Evolutionary conservation across 2,888 invertebrate genomes (phyloP), one percentile per base, ranked within the genome.

Genomic region (Eupithecia subfuscata): DNA sequence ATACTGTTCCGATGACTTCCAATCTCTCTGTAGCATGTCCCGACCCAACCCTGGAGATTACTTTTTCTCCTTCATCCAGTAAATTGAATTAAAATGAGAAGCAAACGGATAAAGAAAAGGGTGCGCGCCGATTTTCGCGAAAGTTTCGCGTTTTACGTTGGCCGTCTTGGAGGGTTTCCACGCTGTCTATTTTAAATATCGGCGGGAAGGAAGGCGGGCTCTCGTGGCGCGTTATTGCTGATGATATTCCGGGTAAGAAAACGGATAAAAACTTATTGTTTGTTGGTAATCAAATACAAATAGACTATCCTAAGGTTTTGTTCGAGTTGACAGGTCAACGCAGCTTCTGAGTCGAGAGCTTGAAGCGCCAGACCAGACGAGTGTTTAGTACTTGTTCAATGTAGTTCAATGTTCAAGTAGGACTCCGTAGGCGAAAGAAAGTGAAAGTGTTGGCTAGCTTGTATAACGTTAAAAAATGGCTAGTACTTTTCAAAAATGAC

Each of bases 1-100:
- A 94, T 93, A 93, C 93, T 89, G 89, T 88, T 91, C 83, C 92
- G 91, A 93, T 92, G 94, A 93, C 92, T 93, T 93, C 93, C 94
- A 93, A 94, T 93, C 92, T 92, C 91, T 91, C 90, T 86, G 90
- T 89, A 91, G 89, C 92, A 88, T 86, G 90, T 91, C 91, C 90
- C 91, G 89, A 92, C 93, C 94, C 91, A 87, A 92, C 93, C 93
- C 92, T 87, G 89, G 87, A 93, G 92, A 93, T 93, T 93, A 93
- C 94, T 92, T 93, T 93, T 92, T 92, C 91, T 90, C 91, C 92
- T 89, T 91, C 92, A 93, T 93, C 92, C 92, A 91, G 90, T 91
- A 92, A 92, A 94, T 94, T 94, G 94, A 93, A 93, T 94, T 93
- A 92, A 93, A 94, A 93, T 92, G 92, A 91, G 92, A 91, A 92